Evolutionary conservation across 2,113 vertebrate genomes (phyloP), one percentile per base, ranked within the genome.

Genomic region (Gila orcuttii): DNA sequence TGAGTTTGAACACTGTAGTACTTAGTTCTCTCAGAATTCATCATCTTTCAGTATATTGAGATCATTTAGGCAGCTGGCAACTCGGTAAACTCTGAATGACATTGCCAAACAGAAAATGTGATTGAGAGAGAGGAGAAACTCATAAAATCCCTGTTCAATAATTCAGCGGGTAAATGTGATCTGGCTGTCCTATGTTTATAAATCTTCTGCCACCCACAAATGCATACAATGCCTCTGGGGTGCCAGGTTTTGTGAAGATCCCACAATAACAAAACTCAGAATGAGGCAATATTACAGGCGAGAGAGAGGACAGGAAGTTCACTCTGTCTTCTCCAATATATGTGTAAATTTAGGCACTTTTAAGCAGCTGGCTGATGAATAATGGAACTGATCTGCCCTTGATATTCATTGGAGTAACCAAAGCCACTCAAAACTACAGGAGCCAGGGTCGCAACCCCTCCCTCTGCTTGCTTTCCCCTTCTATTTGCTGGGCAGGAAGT

Each of bases 71-170:
- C 50, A 85, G 64, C 64, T 82, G 88, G 79, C 71, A 84, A 59
- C 77, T 79, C 57, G 1, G 86, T 85, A 89, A 89, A 85, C 86
- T 87, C 83, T 3, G 85, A 82, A 86, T 79, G 68, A 84, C 78
- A 62, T 83, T 77, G 68, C 86, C 86, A 87, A 76, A 45, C 73
- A 76, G 74, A 87, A 87, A 79, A 82, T 25, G 66, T 85, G 73
- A 80, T 80, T 66, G 85, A 74, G 75, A 90, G 87, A 91, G 86
- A 89, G 90, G 87, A 91, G 86, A 90, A 88, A 85, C 85, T 95
- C 93, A 95, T 94, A 93, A 95, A 93, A 91, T 77, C 57, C 87
- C 90, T 93, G 79, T 92, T 95, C 88, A 95, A 95, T 95, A 93
- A 95, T 95, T 95, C 92, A 95, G 89, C 87, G 85, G 71, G 93